Evolutionary conservation across 2,888 invertebrate species (phyloP).

Genomic region (Gymnoscelis rufifasciata): DNA sequence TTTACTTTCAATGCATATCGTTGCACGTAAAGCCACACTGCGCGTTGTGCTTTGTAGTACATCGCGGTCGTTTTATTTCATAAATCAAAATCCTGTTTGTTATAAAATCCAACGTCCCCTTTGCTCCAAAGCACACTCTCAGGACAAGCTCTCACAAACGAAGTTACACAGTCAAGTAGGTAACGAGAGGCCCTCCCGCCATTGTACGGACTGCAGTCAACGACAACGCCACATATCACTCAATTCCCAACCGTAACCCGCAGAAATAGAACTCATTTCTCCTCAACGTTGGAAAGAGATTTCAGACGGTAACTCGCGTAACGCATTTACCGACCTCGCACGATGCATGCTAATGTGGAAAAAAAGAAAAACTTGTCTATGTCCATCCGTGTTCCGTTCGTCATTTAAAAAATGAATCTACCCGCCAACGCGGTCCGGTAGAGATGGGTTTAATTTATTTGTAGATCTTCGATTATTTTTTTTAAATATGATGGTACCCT

Average conservation of each 20-base stretch:
- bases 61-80: too few species aligned
- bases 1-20: too few species aligned
- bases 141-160: slow-evolving; percentile 61
- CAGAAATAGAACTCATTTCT: slow-evolving; percentile 5
- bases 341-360: slow-evolving; percentile 64
- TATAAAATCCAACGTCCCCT: slow-evolving; percentile 12
- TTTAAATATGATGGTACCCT: too few species aligned
- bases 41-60: too few species aligned
- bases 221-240: slow-evolving; percentile 4
- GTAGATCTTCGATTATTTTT: too few species aligned
- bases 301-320: slow-evolving; percentile 34
- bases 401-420: slow-evolving; percentile 47
- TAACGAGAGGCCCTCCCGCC: slow-evolving; percentile 69
- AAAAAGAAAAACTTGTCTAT: slow-evolving; percentile 42
- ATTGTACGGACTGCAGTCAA: slow-evolving; percentile 43
- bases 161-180: slow-evolving; percentile 78
- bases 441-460: too few species aligned
- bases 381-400: slow-evolving; percentile 38
- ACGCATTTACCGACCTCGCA: slow-evolving; percentile 62
- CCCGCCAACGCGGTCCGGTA: slow-evolving; percentile 15
- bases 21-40: too few species aligned
- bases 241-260: slow-evolving; percentile 10
- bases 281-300: slow-evolving; percentile 1
- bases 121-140: slow-evolving; percentile 27
- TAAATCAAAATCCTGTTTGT: too few species aligned